Evolutionary conservation across 2,797 vertebrate genomes (phyloP), one percentile per base, ranked within the genome.

Genomic region (Sciurus carolinensis): DNA sequence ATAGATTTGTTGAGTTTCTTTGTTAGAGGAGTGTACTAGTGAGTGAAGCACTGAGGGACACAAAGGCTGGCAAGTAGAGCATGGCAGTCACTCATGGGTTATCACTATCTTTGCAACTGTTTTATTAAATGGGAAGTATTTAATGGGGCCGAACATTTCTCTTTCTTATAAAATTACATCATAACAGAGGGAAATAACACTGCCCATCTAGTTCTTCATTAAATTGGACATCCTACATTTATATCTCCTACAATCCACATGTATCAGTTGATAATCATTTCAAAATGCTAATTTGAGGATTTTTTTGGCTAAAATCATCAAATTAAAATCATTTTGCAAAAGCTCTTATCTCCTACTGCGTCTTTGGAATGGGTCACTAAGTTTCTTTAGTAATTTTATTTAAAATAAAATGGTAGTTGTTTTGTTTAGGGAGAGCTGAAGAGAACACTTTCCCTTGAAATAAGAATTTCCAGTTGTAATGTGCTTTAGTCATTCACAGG

Each of bases 401-500:
- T 17, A n/a, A 93, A 92, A 52, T 54, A 6, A 47, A 47, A 47
- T 73, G 42, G 11, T 72, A 84, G 12, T 62, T 72, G 15, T 1
- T 57, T 20, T 69, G 15, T 90, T 92, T 52, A 62, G 50, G 44
- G 80, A 54, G 30, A 84, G 50, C 5, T 47, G 7, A 91, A 92
- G 15, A 14, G 18, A 67, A 86, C 18, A 33, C 18, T 92, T 94
- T 88, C 5, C 33, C 20, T 94, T 69, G 22, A 95, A 95, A 92
- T 24, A 69, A 50, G 7, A 94, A 87, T 90, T 96, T 96, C n/a
- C 26, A 30, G 59, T 84, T 91, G 39, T 81, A 96, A 85, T 24
- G 18, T 73, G 20, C n/a, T 33, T 36, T 33, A 64, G 33, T 42
- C 73, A 80, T 81, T 90, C 50, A 66, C 80, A 75, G 80, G 52